phyloP scores from a whole-genome alignment of 2,888 invertebrate species.

The Meloe dianella region DNA sequence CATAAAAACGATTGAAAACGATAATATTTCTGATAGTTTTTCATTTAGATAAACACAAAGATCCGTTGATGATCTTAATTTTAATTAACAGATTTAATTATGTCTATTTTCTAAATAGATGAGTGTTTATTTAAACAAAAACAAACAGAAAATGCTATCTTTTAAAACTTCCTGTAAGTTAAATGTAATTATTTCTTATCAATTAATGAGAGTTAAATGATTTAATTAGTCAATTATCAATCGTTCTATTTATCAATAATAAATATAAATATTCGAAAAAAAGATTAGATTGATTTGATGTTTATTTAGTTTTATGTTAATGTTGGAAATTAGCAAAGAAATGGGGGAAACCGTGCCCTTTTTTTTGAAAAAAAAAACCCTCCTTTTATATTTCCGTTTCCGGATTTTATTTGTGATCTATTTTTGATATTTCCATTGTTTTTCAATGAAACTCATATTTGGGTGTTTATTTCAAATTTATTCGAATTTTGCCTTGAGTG shows the following conservation, averaged over 20 bases:
- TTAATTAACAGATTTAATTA: neutral
- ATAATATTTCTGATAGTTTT: no score
- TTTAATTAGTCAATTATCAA: neutral
- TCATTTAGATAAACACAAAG: no score
- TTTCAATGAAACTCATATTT: no score
- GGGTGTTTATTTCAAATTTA: neutral
- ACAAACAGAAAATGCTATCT: neutral
- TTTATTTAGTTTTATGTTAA: neutral
- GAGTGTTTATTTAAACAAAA: no score
- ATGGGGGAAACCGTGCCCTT: conserved; percentile 2
- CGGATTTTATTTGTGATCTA: neutral
- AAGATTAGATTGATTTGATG: no score
- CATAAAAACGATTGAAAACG: neutral
- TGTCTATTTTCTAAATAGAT: neutral
- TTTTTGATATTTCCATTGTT: neutral
- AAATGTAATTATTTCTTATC: neutral
- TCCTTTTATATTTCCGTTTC: neutral
- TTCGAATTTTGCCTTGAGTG: neutral
- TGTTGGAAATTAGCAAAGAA: neutral
- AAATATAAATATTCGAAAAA: neutral
- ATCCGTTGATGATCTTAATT: neutral
- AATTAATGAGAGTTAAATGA: neutral
- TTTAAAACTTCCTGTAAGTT: neutral
- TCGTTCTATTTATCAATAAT: neutral
- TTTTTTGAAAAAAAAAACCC: neutral